Evolutionary conservation across 2,797 vertebrate genomes (phyloP).

Genomic region (Pelobates cultripes): DNA sequence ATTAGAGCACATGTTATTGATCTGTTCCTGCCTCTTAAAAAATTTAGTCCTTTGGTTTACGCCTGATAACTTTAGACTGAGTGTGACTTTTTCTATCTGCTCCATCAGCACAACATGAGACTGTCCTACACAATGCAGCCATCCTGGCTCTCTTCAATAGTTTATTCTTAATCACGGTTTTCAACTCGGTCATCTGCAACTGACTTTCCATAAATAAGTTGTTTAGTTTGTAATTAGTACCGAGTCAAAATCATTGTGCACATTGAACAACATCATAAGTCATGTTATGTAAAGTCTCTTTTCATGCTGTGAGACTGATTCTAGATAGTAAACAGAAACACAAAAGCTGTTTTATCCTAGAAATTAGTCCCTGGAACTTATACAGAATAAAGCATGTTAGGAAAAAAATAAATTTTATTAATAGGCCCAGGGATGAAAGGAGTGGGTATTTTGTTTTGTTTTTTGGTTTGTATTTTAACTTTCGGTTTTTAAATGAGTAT

Average conservation of each 20-base stretch:
- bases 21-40: no score
- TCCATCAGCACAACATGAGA: constrained; percentile 61
- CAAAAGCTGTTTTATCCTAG: neutral
- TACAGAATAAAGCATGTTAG: no score
- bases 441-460: no score
- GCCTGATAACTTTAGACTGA: neutral
- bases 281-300: constrained; percentile 6
- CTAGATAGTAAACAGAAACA: neutral
- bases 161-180: constrained; percentile 61
- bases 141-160: constrained; percentile 65
- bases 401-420: no score
- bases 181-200: constrained; percentile 56
- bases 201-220: constrained; percentile 10
- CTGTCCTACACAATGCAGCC: constrained; percentile 48
- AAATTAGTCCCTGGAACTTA: neutral
- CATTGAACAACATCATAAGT: neutral
- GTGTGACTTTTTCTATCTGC: constrained; percentile 26
- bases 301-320: neutral
- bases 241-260: neutral
- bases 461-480: no score
- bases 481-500: no score
- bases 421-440: no score
- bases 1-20: no score
- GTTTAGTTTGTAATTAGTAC: neutral
- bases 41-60: no score